A percentile compares a stretch with the other conserved stretches of the same genome.
Evolutionary conservation across 2,113 vertebrate genomes (phyloP).

Genomic region (Himantopus leucocephalus): DNA sequence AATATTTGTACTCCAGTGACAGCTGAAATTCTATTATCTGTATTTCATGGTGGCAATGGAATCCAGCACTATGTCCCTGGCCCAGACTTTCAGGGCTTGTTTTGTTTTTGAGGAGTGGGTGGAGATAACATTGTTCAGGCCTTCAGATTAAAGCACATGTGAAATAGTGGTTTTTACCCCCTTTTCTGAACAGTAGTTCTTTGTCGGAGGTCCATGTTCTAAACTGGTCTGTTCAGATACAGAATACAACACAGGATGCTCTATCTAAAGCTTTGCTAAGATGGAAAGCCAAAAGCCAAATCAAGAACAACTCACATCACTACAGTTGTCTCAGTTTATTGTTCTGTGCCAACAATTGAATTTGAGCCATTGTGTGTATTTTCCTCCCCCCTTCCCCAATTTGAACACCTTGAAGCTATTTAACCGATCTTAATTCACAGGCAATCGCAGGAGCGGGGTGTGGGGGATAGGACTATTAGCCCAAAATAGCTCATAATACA

Average conservation of each 20-base stretch:
- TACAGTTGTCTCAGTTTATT: neutral
- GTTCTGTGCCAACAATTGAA: neutral
- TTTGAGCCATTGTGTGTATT: neutral
- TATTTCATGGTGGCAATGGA: neutral
- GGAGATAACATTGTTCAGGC: neutral
- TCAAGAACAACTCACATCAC: neutral
- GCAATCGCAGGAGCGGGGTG: neutral
- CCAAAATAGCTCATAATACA: neutral
- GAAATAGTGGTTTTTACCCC: neutral
- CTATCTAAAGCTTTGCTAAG: neutral
- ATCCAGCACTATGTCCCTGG: neutral
- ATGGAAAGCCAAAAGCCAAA: neutral
- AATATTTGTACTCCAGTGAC: neutral
- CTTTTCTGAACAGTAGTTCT: neutral
- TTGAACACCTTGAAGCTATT: neutral
- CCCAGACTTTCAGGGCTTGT: neutral
- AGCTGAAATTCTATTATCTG: conserved; percentile 22
- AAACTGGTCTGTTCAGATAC: neutral
- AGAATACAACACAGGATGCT: neutral
- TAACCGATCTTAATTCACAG: neutral
- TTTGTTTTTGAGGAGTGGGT: neutral
- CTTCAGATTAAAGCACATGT: neutral
- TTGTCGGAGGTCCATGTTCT: neutral
- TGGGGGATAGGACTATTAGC: neutral
- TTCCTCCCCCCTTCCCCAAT: neutral